Percentiles rank a stretch among this genome's conserved stretches.
Evolutionary conservation across 2,113 vertebrate species (phyloP).

Genomic region (Cricetomys ansorgei): DNA sequence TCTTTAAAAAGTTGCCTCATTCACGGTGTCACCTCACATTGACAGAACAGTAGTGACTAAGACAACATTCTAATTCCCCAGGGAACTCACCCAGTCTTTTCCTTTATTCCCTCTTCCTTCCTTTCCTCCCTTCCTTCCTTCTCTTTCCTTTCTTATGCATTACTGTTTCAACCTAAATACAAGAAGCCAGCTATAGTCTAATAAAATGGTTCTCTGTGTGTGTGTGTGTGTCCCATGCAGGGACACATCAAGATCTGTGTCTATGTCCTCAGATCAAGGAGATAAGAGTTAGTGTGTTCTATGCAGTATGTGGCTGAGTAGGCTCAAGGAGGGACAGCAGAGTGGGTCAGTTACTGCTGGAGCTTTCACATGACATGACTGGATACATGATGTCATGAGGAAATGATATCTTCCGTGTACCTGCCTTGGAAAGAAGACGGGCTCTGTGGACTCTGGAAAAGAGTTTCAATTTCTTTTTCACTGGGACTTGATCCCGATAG

Average conservation of each 20-base stretch:
- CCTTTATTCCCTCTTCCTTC: not conserved
- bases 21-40: not conserved
- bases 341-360: constrained; percentile 32
- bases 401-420: not conserved
- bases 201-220: not conserved
- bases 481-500: constrained; percentile 31
- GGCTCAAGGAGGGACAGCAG: constrained; percentile 19
- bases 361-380: constrained; percentile 14
- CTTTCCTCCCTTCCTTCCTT: too few species aligned
- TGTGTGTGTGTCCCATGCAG: too few species aligned
- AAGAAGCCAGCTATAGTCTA: not conserved
- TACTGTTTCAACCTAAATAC: constrained; percentile 2
- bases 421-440: constrained; percentile 41
- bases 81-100: not conserved
- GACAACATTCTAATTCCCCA: constrained; percentile 11
- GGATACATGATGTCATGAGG: not conserved
- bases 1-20: not conserved
- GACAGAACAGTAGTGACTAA: not conserved
- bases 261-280: constrained; percentile 10
- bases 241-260: too few species aligned
- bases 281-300: not conserved
- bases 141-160: not conserved
- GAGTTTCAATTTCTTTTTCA: not conserved
- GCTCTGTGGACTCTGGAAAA: not conserved
- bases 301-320: not conserved